Evolutionary conservation across 2,888 invertebrate genomes (phyloP).

Genomic region (Rotaria magnacalcarata): DNA sequence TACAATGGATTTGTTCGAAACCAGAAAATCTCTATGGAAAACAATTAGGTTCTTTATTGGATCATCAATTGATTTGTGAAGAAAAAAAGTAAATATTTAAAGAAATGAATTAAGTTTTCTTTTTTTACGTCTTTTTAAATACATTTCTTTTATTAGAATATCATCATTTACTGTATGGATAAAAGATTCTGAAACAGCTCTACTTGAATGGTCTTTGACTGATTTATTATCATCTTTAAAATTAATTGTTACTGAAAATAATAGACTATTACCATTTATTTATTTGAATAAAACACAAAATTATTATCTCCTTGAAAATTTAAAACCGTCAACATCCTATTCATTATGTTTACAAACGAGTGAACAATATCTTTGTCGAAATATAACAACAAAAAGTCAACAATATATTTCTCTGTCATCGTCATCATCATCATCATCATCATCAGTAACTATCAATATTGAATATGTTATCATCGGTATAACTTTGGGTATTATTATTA

Average conservation of each 20-base stretch:
- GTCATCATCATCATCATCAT: background rate
- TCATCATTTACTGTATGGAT: background rate
- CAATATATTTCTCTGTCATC: background rate
- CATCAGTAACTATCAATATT: background rate
- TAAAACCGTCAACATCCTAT: background rate
- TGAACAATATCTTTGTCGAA: background rate
- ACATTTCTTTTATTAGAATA: background rate
- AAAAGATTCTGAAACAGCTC: background rate
- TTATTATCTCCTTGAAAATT: background rate
- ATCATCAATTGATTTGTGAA: background rate
- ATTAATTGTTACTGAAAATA: background rate
- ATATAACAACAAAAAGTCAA: background rate
- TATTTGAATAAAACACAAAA: slow-evolving; percentile 3
- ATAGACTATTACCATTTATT: background rate
- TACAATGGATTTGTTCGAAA: slow-evolving; percentile 13
- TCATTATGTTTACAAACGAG: background rate
- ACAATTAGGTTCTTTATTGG: background rate
- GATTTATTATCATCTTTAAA: background rate
- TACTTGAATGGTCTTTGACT: background rate
- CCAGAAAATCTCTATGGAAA: background rate
- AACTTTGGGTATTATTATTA: background rate
- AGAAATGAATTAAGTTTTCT: background rate
- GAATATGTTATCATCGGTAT: background rate
- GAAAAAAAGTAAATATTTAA: background rate
- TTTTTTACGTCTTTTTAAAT: no score